Evolutionary conservation across 2,113 vertebrate species (phyloP).

Genomic region (Aptenodytes forsteri): DNA sequence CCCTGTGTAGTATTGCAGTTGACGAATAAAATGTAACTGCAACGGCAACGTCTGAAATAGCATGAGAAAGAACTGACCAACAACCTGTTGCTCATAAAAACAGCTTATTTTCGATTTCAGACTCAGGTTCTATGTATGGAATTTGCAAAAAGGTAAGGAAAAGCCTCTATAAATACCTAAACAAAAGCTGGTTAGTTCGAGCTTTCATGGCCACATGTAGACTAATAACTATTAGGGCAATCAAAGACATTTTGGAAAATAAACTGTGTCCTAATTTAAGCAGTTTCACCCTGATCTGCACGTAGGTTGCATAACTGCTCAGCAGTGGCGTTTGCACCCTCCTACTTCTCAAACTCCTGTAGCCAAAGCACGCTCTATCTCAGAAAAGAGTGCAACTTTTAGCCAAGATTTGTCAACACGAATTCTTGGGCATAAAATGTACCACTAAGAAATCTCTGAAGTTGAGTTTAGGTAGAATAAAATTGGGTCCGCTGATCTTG

Average conservation of each 20-base stretch:
- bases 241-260: not conserved
- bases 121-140: not conserved
- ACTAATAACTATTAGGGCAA: not conserved
- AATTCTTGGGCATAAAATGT: not conserved
- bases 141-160: not conserved
- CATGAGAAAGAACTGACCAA: not conserved
- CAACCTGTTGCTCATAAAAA: not conserved
- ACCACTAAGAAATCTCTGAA: not conserved
- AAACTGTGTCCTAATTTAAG: not conserved
- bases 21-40: not conserved
- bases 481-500: accelerated
- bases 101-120: accelerated
- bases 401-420: not conserved
- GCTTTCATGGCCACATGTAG: not conserved
- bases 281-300: not conserved
- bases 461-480: not conserved
- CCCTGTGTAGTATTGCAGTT: not conserved
- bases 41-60: not conserved
- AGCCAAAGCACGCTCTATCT: not conserved
- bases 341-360: not conserved
- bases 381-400: not conserved
- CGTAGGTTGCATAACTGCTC: accelerated
- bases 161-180: not conserved
- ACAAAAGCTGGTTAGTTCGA: not conserved
- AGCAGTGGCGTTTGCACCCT: not conserved